Evolutionary conservation across 2,888 invertebrate species (phyloP).

Genomic region (Pristionchus entomophagus): DNA sequence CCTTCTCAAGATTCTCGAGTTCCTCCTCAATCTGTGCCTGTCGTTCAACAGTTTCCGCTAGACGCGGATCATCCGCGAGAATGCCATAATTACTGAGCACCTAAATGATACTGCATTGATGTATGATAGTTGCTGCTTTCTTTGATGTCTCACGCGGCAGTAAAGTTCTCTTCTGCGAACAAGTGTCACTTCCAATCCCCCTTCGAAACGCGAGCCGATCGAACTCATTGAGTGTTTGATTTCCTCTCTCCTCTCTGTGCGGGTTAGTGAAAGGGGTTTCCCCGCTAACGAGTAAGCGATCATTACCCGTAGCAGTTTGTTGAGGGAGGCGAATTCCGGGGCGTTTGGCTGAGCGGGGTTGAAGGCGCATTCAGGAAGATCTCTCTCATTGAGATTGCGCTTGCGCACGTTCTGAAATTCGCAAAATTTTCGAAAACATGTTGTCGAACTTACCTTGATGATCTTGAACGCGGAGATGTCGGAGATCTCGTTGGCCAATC

Average conservation of each 20-base stretch:
- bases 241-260: not conserved
- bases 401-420: constrained; percentile 11
- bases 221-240: constrained; percentile 35
- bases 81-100: constrained; percentile 72
- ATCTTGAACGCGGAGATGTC: constrained; percentile 19
- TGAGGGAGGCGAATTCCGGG: not conserved
- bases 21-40: constrained; percentile 2
- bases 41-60: constrained; percentile 47
- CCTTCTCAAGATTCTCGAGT: constrained; percentile 54
- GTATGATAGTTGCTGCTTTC: not conserved
- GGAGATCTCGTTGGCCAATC: constrained; percentile 7
- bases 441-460: constrained; percentile 6
- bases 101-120: constrained; percentile 41
- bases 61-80: constrained; percentile 64
- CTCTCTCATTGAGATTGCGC: not conserved
- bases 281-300: not conserved
- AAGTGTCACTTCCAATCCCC: not conserved
- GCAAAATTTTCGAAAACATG: not conserved
- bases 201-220: no score
- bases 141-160: not conserved
- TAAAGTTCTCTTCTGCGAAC: not conserved
- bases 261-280: not conserved
- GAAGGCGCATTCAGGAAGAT: constrained; percentile 1
- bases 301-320: constrained; percentile 16
- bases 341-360: not conserved